Evolutionary conservation across 2,797 vertebrate species (phyloP), one percentile per base, ranked within the genome.

Genomic region (Champsocephalus gunnari): DNA sequence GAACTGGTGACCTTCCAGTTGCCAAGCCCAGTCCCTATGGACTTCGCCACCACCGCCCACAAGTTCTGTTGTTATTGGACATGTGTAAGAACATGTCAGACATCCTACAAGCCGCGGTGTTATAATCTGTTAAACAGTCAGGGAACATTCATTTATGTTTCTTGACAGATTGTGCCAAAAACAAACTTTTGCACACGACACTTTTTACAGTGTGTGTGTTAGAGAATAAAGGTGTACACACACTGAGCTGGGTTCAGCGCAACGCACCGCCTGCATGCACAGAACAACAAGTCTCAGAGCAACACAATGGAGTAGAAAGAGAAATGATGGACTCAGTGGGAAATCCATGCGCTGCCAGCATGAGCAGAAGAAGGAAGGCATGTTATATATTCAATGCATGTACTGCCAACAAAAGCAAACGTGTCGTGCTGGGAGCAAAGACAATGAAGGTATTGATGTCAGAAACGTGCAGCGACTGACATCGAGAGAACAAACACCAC

Each of bases 251-350:
- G 21, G 11, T 28, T 58, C 28, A 28, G 1, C 28, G 1, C 28
- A 28, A 1, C 4, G 4, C 1, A 1, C 53, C 32, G 6, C 19
- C 21, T 24, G n/a, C 8, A 41, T 4, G 12, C 8, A 32, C 10
- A 57, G 17, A 10, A 12, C 1, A 44, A 57, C 3, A 34, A 45
- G 11, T 21, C 41, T n/a, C 32, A 21, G 72, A 66, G 14, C 57
- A 17, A 9, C 13, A 58, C 4, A 2, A 51, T 49, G 13, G 13
- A 13, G 54, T 8, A 43, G 41, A 65, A 59, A 13, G 47, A 56
- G 60, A 53, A 60, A 71, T 66, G 61, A 56, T 34, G 9, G 55
- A 61, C 54, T 70, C 60, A 17, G 59, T 47, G 53, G 58, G 77
- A 64, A 32, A 58, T 34, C 21, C 43, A 6, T 43, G 58, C 17